phyloP scores from a whole-genome alignment of 2,888 invertebrate species.

The Oscheius myriophilus region DNA sequence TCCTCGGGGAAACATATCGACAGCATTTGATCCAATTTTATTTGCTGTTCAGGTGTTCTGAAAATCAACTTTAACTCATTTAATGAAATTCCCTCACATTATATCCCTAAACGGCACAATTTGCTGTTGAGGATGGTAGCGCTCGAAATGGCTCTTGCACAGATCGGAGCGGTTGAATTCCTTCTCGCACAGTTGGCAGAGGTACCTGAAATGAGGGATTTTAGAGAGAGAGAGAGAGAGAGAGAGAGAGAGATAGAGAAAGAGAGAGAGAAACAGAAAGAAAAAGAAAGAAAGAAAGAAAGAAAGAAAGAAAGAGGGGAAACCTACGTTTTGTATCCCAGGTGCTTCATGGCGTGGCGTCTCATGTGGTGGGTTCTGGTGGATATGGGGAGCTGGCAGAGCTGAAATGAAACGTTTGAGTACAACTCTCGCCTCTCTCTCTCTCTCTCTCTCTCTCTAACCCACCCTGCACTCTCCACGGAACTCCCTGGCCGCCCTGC shows the following conservation, averaged over 20 bases:
- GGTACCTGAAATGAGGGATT: constrained; percentile 23
- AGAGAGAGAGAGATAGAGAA: background rate
- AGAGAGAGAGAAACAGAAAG: background rate
- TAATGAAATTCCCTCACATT: constrained; percentile 8
- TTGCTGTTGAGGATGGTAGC: constrained; percentile 15
- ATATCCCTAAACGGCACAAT: constrained; percentile 21
- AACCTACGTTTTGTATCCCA: constrained; percentile 31
- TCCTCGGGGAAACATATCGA: constrained; percentile 26
- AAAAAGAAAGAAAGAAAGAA: too few species aligned
- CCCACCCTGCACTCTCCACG: constrained; percentile 20
- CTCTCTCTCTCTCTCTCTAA: background rate
- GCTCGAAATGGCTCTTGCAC: constrained; percentile 30
- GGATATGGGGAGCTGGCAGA: constrained; percentile 29
- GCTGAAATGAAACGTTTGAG: constrained; percentile 4
- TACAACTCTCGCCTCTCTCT: background rate
- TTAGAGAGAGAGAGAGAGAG: too few species aligned
- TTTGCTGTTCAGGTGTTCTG: constrained; percentile 21
- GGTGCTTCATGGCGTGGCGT: constrained; percentile 30
- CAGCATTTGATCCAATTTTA: constrained; percentile 26
- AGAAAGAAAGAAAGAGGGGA: background rate
- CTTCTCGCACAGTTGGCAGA: constrained; percentile 23
- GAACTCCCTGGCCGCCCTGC: background rate
- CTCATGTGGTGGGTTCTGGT: constrained; percentile 27
- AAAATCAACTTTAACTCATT: background rate
- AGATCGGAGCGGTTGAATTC: constrained; percentile 26